Evolutionary conservation across 53 echinoderm and acorn worm genomes (phyloP), one percentile per base, ranked within the genome.

Genomic region (Luidia sarsii): DNA sequence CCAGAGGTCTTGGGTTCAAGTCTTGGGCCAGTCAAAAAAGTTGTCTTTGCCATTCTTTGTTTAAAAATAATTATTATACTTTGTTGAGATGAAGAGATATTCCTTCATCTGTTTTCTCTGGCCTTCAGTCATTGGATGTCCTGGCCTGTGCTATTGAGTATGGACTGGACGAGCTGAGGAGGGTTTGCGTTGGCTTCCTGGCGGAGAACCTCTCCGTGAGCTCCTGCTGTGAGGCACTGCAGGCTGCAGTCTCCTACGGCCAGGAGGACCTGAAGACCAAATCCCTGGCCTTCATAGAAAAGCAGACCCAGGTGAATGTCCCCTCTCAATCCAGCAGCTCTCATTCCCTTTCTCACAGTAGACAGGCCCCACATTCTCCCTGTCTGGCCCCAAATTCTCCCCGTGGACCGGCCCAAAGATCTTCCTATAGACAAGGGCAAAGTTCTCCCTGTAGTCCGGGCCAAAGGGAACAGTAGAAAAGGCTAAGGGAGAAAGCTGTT

Each of bases 141-240:
- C 63, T 91, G 37, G 87, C 87, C 32, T 91, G 87, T 48, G 63
- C 87, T 13, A 91, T 91, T 34, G 91, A 91, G 55, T 91, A 91
- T 49, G 91, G 91, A 23, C 50, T 91, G 43, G 91, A 91, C 43
- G 91, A 91, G 39, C 65, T 91, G 24, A 65, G 87, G 37, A 87
- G 75, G 39, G 67, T 91, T 27, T 87, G 91, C 37, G 75, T 68
- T 29, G 75, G 55, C 10, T 91, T 66, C 65, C 48, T 91, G 43
- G 69, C 83, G 7, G 77, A 75, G 18, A 87, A 67, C 51, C 61
- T 91, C 11, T 82, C 82, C 6, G 41, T 83, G 1, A 31, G 41
- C 14, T 77, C 87, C 6, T 83, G 87, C 24, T 87, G 87, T 62
- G 87, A 91, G 60, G 75, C 87, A 10, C 54, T 91, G 39, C 91